These are phyloP conservation scores for Disparrhopalites patrizii DNA, from an alignment of 2,888 invertebrate species.

Conservation along the genomic window DNA sequence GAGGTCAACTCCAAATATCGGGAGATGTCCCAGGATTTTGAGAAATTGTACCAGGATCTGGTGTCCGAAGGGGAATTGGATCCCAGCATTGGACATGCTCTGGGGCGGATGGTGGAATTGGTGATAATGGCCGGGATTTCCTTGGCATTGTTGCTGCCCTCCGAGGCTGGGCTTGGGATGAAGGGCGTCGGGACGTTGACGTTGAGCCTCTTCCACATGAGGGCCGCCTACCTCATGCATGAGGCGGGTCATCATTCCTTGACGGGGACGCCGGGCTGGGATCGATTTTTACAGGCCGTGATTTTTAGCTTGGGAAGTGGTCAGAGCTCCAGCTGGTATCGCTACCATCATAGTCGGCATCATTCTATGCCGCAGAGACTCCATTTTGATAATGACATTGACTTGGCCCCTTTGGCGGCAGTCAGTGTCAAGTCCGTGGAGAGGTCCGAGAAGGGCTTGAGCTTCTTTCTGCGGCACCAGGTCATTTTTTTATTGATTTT, in stretches of 20 bases:
- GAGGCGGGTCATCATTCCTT: conserved; percentile 18
- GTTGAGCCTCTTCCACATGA: background rate
- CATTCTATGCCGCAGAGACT: conserved; percentile 13
- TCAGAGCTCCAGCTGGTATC: background rate
- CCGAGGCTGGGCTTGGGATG: background rate
- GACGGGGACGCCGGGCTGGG: conserved; percentile 9
- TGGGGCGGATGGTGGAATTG: conserved; percentile 9
- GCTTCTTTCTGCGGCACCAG: too few species aligned
- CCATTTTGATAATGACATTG: conserved; percentile 10
- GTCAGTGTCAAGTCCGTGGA: background rate
- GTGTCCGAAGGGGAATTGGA: conserved; percentile 15
- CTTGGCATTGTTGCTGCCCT: background rate
- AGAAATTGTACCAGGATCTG: conserved; percentile 13
- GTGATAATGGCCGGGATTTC: background rate
- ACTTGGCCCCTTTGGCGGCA: conserved; percentile 9
- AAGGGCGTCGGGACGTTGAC: background rate
- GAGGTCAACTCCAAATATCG: too few species aligned
- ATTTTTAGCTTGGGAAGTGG: background rate
- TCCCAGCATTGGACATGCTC: conserved; percentile 3
- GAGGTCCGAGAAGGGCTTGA: background rate
- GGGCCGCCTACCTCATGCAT: conserved; percentile 15
- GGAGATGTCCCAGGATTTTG: conserved; percentile 17
- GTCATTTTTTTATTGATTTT: background rate
- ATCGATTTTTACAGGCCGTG: conserved; percentile 2
- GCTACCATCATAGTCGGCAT: background rate